phyloP scores from a whole-genome alignment of 2,888 invertebrate genomes.

The Ophraella communa region DNA sequence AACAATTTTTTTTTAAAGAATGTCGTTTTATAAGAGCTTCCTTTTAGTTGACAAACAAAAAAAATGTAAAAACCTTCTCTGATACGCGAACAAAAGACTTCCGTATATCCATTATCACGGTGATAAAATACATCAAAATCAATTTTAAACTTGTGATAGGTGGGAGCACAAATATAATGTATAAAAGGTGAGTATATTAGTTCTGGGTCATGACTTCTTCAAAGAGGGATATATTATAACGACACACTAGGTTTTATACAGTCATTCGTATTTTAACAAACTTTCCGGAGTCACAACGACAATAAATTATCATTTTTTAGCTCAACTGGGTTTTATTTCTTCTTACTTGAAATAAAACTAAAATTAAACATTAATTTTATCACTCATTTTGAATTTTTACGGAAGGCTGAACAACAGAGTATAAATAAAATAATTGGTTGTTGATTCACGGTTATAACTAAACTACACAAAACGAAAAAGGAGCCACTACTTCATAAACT shows the following conservation, averaged over 20 bases:
- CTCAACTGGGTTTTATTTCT: not conserved
- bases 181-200: slow-evolving; percentile 18
- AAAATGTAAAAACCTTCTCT: not conserved
- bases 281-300: not conserved
- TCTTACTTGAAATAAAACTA: too few species aligned
- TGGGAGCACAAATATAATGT: slow-evolving; percentile 14
- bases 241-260: not conserved
- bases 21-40: slow-evolving; percentile 1
- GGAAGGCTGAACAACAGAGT: too few species aligned
- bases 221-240: not conserved
- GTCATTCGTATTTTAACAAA: not conserved
- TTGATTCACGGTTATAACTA: too few species aligned
- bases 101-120: slow-evolving; percentile 5
- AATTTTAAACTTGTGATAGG: slow-evolving; percentile 10
- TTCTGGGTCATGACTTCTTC: slow-evolving; percentile 7
- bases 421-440: too few species aligned
- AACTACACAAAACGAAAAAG: too few species aligned
- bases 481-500: too few species aligned
- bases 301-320: not conserved
- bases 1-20: not conserved
- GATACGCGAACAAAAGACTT: slow-evolving; percentile 2
- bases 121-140: slow-evolving; percentile 20
- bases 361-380: too few species aligned
- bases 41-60: not conserved
- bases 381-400: too few species aligned